These are phyloP conservation scores for Heteromurus nitidus DNA, from an alignment of 2,888 invertebrate species.

Conservation along the genomic window DNA sequence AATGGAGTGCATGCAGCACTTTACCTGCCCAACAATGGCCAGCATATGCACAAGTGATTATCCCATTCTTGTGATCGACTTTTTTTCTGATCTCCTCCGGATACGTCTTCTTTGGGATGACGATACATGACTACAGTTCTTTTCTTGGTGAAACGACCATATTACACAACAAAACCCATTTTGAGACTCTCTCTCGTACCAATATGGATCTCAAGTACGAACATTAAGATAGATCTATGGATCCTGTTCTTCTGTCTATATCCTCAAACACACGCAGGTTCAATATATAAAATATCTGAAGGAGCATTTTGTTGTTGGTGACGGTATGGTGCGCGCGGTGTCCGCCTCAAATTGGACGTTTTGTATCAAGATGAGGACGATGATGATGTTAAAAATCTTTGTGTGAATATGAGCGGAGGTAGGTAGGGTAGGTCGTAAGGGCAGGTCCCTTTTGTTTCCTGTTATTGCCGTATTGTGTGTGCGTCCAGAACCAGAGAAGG, in stretches of 20 bases:
- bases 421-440: conserved; percentile 44
- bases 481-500: not conserved
- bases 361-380: conserved; percentile 39
- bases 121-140: too few relatives aligned
- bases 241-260: not conserved
- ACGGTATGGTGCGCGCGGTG: too few relatives aligned
- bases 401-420: conserved; percentile 37
- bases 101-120: too few relatives aligned
- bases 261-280: not conserved
- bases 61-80: conserved; percentile 50
- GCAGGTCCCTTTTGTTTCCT: conserved; percentile 62
- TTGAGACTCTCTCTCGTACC: conserved; percentile 17
- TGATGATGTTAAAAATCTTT: conserved; percentile 51
- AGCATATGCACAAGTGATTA: not conserved
- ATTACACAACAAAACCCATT: conserved; percentile 44
- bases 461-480: conserved; percentile 40
- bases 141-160: conserved; percentile 38
- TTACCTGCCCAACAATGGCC: conserved; percentile 12
- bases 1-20: conserved; percentile 8
- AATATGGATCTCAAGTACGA: not conserved
- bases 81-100: conserved; percentile 47
- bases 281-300: too few relatives aligned
- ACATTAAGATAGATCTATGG: not conserved
- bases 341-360: conserved; percentile 57
- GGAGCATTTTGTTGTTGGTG: too few relatives aligned